Percentiles rank a stretch among this genome's conserved stretches.
Evolutionary conservation across 2,888 invertebrate species (phyloP).

Genomic region (Leptopilina syphax): DNA sequence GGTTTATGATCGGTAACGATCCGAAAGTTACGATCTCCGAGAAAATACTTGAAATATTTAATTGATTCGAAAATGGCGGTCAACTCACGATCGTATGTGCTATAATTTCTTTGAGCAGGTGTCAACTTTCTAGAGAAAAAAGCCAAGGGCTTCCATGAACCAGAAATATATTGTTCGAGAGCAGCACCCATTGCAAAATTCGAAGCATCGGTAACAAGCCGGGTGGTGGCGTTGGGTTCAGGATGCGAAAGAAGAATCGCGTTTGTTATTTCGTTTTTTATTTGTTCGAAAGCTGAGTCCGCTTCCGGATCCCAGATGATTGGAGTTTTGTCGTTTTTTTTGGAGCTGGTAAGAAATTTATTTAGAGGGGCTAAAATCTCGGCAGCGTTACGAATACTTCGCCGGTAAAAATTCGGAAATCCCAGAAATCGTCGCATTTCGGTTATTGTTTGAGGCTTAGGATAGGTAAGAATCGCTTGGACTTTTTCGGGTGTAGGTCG

Average conservation of each 20-base stretch:
- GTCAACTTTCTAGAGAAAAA: conserved; percentile 59
- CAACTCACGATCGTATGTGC: conserved; percentile 55
- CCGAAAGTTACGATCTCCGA: conserved; percentile 45
- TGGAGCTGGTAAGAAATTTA: conserved; percentile 42
- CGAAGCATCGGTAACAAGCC: conserved; percentile 42
- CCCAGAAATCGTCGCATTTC: conserved; percentile 49
- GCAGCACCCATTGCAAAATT: not conserved
- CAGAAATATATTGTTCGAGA: conserved; percentile 47
- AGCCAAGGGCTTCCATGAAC: conserved; percentile 55
- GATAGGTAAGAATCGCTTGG: conserved; percentile 50
- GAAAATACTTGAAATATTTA: conserved; percentile 55
- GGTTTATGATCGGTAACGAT: not conserved
- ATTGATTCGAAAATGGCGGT: conserved; percentile 55
- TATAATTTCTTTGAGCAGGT: conserved; percentile 46
- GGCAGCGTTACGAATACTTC: conserved; percentile 44
- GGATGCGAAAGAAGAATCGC: conserved; percentile 45
- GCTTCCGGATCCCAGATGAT: conserved; percentile 39
- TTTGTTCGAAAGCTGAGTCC: not conserved
- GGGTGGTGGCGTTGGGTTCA: conserved; percentile 13
- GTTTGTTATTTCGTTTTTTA: conserved; percentile 41
- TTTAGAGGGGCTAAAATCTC: conserved; percentile 44
- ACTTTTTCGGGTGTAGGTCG: conserved; percentile 51
- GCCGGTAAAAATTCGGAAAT: conserved; percentile 47
- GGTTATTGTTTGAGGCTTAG: conserved; percentile 45
- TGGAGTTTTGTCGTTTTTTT: conserved; percentile 42